Percentiles rank a stretch among this genome's conserved stretches.
Conservation (phyloP, 2,888 invertebrate genomes). For the Cistogaster globosa region DNA sequence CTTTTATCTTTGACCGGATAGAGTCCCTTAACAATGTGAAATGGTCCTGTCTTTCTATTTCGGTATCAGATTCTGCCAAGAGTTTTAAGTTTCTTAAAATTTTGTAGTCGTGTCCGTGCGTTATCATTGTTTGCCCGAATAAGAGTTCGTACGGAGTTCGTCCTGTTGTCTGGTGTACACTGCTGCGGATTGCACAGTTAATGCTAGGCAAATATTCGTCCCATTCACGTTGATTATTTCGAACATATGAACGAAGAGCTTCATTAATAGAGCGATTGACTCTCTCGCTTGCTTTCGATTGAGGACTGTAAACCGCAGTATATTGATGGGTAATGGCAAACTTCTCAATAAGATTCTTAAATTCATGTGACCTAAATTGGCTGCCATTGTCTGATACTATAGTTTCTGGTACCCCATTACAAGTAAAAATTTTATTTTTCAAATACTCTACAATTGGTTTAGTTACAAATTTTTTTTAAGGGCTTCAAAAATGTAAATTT, state of each 20-base stretch:
- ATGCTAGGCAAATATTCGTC: too few species aligned
- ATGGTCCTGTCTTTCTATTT: too few species aligned
- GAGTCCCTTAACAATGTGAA: too few species aligned
- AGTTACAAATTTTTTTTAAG: background rate
- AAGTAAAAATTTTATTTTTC: constrained; percentile 1
- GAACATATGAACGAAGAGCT: background rate
- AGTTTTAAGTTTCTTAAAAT: too few species aligned
- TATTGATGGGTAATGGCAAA: constrained; percentile 1
- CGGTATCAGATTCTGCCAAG: too few species aligned
- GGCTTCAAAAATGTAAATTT: constrained; percentile 14
- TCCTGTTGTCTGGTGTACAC: too few species aligned
- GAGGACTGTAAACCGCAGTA: constrained; percentile 14
- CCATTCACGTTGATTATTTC: too few species aligned
- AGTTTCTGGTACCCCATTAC: constrained; percentile 14
- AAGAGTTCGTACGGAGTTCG: too few species aligned
- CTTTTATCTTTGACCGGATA: background rate
- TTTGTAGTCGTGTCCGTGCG: too few species aligned
- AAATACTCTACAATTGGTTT: background rate
- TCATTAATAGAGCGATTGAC: constrained; percentile 19
- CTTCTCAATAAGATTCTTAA: background rate
- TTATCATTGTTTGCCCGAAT: too few species aligned
- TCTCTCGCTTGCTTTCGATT: constrained; percentile 14
- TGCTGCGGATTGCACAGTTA: too few species aligned
- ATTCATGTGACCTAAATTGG: constrained; percentile 15
- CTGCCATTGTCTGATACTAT: constrained; percentile 10